phyloP scores from a whole-genome alignment of 1,140 invertebrate genomes.

The Phymorhynchus buccinoides region DNA sequence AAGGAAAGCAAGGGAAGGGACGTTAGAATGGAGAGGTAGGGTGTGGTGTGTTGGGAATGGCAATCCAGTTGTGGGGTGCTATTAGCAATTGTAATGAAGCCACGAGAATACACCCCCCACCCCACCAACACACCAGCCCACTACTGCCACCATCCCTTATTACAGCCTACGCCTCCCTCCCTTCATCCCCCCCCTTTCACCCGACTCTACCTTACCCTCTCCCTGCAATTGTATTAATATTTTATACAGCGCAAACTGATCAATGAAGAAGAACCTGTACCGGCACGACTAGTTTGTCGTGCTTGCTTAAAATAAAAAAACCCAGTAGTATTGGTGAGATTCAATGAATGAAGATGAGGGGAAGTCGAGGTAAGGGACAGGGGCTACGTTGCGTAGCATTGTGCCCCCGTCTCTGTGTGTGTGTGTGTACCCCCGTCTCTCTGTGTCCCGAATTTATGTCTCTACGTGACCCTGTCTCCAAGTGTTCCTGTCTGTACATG shows the following conservation, averaged over 20 bases:
- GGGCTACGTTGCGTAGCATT: too few relatives aligned
- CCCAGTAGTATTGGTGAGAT: neutral
- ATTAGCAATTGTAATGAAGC: conserved; percentile 29
- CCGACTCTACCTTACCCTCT: neutral
- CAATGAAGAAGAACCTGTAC: neutral
- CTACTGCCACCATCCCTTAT: too few relatives aligned
- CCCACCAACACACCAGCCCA: neutral
- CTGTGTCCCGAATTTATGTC: too few relatives aligned
- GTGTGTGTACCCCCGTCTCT: too few relatives aligned
- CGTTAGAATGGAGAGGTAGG: neutral
- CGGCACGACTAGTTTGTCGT: neutral
- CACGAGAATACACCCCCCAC: neutral
- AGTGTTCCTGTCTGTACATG: too few relatives aligned
- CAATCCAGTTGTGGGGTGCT: conserved; percentile 18
- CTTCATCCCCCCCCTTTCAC: neutral
- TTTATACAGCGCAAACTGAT: conserved; percentile 17
- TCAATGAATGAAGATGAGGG: neutral
- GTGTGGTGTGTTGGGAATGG: neutral
- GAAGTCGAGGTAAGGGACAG: neutral
- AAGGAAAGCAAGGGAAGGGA: neutral
- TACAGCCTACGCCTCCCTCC: too few relatives aligned
- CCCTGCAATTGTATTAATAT: conserved; percentile 26
- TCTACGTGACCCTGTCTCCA: too few relatives aligned
- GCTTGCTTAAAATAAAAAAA: neutral
- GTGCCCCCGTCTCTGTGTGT: too few relatives aligned